A percentile compares a stretch with the other conserved stretches of the same genome.
Evolutionary conservation across 2,888 invertebrate species (phyloP).

Genomic region (Leptarthrus brevirostris): DNA sequence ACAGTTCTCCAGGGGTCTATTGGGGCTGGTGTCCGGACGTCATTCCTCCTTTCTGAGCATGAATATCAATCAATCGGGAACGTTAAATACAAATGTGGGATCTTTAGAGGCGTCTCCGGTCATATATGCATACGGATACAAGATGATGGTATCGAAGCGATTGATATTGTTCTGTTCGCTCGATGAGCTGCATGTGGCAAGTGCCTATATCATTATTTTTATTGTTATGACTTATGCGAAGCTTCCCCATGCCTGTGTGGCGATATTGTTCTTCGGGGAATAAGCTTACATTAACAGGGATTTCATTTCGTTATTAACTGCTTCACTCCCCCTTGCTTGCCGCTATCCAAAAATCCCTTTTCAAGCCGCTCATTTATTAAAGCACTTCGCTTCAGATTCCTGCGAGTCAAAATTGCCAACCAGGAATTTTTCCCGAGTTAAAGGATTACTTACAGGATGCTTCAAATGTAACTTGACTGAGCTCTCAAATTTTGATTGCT

Average conservation of each 20-base stretch:
- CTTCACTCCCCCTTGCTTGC: background rate
- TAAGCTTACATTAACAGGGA: background rate
- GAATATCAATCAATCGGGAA: conserved; percentile 43
- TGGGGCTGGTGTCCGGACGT: conserved; percentile 12
- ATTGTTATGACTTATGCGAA: conserved; percentile 52
- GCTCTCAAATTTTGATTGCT: conserved; percentile 26
- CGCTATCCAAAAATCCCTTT: conserved; percentile 3
- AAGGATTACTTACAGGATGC: background rate
- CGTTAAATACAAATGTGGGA: conserved; percentile 27
- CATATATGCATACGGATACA: conserved; percentile 19
- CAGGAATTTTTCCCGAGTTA: background rate
- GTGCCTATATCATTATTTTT: conserved; percentile 52
- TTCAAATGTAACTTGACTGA: background rate
- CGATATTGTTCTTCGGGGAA: conserved; percentile 9
- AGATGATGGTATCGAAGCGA: conserved; percentile 31
- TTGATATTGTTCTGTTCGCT: conserved; percentile 42
- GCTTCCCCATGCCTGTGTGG: background rate
- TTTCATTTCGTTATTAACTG: conserved; percentile 1
- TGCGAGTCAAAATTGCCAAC: background rate
- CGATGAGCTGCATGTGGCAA: conserved; percentile 39
- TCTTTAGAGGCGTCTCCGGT: conserved; percentile 4
- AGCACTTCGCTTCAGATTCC: background rate
- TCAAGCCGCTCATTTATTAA: conserved; percentile 18
- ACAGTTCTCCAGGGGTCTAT: background rate
- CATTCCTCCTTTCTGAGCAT: conserved; percentile 16